Evolutionary conservation across 2,113 vertebrate genomes (phyloP).

Genomic region (Shinisaurus crocodilurus): DNA sequence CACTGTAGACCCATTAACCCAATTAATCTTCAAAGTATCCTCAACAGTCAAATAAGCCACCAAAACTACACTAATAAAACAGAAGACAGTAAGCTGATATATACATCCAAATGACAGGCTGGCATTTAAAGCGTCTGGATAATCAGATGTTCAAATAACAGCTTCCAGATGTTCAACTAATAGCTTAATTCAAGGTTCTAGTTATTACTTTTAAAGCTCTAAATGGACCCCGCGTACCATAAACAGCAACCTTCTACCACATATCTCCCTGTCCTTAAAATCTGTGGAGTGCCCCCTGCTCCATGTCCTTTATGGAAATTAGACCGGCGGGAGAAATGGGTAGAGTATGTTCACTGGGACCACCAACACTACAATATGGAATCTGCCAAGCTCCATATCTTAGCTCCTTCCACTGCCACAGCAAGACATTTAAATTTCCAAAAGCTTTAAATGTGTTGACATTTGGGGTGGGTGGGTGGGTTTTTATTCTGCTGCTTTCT

Average conservation of each 20-base stretch:
- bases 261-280: neutral
- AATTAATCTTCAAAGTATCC: slow-evolving; percentile 5
- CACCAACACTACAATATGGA: neutral
- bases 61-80: slow-evolving; percentile 15
- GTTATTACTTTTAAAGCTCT: neutral
- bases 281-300: neutral
- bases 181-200: neutral
- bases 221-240: neutral
- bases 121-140: neutral
- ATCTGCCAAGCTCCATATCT: neutral
- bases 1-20: neutral
- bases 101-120: neutral
- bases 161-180: slow-evolving; percentile 3
- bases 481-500: neutral
- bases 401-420: neutral
- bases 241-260: neutral
- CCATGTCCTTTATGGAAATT: neutral
- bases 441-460: neutral
- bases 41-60: slow-evolving; percentile 25
- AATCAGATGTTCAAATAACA: neutral
- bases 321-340: too few species aligned
- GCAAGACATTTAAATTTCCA: neutral
- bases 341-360: neutral
- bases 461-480: neutral
- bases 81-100: neutral